phyloP scores from a whole-genome alignment of 2,888 invertebrate genomes.

The Pheosia gnoma region DNA sequence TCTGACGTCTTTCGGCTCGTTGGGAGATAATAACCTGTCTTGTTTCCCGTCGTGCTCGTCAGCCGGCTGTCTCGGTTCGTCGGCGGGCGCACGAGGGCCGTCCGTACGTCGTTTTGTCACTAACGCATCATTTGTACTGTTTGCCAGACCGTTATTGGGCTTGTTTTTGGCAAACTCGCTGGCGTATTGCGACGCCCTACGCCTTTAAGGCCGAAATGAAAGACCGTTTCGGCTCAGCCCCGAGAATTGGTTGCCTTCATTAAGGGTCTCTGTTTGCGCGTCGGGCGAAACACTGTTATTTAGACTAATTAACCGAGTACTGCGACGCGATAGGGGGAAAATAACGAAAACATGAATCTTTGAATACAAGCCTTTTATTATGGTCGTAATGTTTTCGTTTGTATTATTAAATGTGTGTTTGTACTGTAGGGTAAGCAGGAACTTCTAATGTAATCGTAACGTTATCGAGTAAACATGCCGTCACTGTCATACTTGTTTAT shows the following conservation, averaged over 20 bases:
- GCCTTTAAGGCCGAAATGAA: conserved; percentile 73
- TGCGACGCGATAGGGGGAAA: conserved; percentile 69
- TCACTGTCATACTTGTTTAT: too few species aligned
- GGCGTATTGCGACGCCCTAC: conserved; percentile 67
- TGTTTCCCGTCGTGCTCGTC: conserved; percentile 74
- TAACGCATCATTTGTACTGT: conserved; percentile 81
- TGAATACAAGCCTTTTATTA: conserved; percentile 46
- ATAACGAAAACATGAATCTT: conserved; percentile 68
- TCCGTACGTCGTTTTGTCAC: conserved; percentile 71
- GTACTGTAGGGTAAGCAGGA: conserved; percentile 4
- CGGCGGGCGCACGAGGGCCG: conserved; percentile 54
- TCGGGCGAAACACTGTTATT: conserved; percentile 79
- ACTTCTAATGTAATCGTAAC: too few species aligned
- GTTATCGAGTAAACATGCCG: too few species aligned
- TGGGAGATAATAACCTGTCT: conserved; percentile 81
- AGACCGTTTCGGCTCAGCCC: conserved; percentile 70
- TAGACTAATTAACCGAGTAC: conserved; percentile 78
- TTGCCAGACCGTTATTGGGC: conserved; percentile 80
- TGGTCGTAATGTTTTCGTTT: conserved; percentile 44
- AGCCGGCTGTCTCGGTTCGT: conserved; percentile 55
- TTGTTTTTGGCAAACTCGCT: conserved; percentile 79
- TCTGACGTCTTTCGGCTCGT: conserved; percentile 72
- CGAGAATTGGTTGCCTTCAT: conserved; percentile 78
- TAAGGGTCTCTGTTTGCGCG: conserved; percentile 79
- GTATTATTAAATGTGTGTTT: conserved; percentile 43